Base-by-base conservation (phyloP, 2,888 invertebrate genomes). In the Sturmia bella region DNA sequence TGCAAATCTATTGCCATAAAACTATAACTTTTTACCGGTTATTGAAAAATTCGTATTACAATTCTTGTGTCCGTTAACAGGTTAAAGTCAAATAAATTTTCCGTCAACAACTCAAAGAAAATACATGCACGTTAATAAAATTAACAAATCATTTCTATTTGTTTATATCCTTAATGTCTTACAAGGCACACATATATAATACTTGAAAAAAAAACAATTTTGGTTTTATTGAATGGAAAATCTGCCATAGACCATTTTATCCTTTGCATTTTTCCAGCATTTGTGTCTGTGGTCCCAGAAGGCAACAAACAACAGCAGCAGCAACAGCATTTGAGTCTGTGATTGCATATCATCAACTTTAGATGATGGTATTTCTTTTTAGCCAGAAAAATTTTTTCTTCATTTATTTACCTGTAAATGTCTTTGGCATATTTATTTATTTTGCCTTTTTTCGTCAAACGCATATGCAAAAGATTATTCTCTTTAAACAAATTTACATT, bases 331-430 rank as follows among this genome's bases (percentile, higher is more conserved):
- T 75, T 64, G 27, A 21, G 27, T 56, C 32, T 69, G 27, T 70
- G 80, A 75, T 80, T 63, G 63, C 75, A 75, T 75, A 80, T 80
- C 80, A 80, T 75, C 69, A 75, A 48, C 74, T 64, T 45, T 13
- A 24, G 52, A 76, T 45, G 59, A 59, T 43, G 59, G 12, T 11
- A 52, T 54, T 75, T 68, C 15, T 32, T 45, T 72, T 43, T 43
- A 56, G 37, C 41, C 9, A 41, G 1, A 19, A 41, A 50, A n/a
- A n/a, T n/a, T n/a, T n/a, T 24, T 52, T 37, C 19, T 75, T 39
- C 54, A 72, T 54, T 63, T 63, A 45, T 54, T 21, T 52, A 21
- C 11, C 12, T 48, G 13, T 17, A 17, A 39, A 17, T 12, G 13
- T 74, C 13, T 64, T 61, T 69, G 50, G 56, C 15, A 80, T 48